A percentile compares a stretch with the other conserved stretches of the same genome.
Conservation (phyloP, 2,113 vertebrate species). For the Scalopus aquaticus region DNA sequence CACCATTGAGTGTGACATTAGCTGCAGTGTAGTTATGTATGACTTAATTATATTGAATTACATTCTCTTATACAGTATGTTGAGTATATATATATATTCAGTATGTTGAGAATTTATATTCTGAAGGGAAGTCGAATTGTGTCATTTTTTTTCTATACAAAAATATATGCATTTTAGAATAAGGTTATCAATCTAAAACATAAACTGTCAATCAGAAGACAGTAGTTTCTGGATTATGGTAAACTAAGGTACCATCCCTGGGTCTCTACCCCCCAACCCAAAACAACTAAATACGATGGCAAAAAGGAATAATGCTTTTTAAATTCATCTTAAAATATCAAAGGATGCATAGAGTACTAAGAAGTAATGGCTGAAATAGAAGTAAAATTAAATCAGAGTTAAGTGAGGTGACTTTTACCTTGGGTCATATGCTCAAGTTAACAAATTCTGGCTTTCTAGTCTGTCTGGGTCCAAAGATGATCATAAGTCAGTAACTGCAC, state of each 20-base stretch:
- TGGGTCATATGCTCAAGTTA: neutral
- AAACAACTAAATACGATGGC: neutral
- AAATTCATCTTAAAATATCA: neutral
- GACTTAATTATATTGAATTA: neutral
- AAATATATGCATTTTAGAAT: neutral
- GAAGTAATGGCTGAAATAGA: neutral
- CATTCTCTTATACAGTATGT: too few relatives aligned
- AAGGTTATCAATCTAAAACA: neutral
- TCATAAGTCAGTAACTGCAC: neutral
- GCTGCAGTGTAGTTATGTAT: neutral
- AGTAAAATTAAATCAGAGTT: neutral
- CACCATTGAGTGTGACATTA: neutral
- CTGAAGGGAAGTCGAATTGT: neutral
- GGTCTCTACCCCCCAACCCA: neutral
- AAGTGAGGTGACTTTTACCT: neutral
- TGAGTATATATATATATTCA: too few relatives aligned
- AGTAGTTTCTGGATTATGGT: neutral
- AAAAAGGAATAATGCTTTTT: neutral
- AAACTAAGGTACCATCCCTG: neutral
- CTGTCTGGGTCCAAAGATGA: neutral
- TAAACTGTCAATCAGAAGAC: neutral
- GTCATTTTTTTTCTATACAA: neutral
- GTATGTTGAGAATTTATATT: neutral
- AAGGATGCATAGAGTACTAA: neutral
- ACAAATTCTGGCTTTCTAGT: neutral